Conservation (phyloP, 2,113 vertebrate genomes). For the Sarotherodon lohbergeri region DNA sequence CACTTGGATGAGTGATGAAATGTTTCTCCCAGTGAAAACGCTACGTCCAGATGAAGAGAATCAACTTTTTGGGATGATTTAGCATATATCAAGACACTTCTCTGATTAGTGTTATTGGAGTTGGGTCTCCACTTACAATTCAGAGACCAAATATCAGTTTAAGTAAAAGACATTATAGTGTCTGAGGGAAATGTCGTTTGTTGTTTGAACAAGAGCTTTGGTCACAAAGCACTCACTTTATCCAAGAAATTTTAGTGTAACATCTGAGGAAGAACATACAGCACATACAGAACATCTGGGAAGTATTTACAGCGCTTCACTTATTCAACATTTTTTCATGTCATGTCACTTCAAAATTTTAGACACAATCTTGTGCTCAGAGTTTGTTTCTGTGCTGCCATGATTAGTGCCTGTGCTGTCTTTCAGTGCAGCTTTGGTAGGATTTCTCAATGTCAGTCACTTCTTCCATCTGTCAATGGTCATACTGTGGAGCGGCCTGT, state of each 20-base stretch:
- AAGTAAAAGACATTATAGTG: neutral
- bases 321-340: neutral
- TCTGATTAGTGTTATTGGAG: neutral
- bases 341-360: neutral
- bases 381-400: neutral
- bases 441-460: neutral
- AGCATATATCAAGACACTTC: neutral
- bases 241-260: neutral
- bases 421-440: neutral
- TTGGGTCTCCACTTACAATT: neutral
- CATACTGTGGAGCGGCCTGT: neutral
- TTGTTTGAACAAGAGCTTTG: neutral
- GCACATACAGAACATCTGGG: neutral
- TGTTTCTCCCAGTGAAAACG: neutral
- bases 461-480: neutral
- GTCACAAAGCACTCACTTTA: neutral
- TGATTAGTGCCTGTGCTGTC: neutral
- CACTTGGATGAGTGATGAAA: neutral
- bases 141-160: neutral
- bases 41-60: neutral
- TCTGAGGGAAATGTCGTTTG: neutral
- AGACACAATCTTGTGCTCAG: neutral
- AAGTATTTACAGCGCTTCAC: neutral
- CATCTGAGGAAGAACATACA: neutral
- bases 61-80: neutral